Evolutionary conservation across 2,113 vertebrate genomes (phyloP).

Genomic region (Carlito syrichta): DNA sequence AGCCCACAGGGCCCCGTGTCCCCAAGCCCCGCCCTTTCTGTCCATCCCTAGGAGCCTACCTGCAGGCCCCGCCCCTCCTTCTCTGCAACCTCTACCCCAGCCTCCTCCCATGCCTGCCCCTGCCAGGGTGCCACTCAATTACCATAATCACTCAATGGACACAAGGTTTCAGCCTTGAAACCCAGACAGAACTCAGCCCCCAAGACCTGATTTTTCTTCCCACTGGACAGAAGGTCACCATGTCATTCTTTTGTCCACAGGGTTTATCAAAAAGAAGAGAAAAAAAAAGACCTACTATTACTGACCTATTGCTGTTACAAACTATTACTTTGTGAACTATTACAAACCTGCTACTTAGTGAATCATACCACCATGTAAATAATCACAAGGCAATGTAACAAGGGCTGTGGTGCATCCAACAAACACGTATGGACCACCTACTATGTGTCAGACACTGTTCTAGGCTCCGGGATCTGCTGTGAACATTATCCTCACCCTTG

Average conservation of each 20-base stretch:
- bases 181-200: not conserved
- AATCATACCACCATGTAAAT: not conserved
- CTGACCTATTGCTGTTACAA: too few relatives aligned
- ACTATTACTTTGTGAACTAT: not conserved
- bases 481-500: not conserved
- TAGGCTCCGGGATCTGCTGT: not conserved
- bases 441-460: not conserved
- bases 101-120: not conserved
- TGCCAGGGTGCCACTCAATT: not conserved
- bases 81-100: not conserved
- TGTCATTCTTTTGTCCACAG: not conserved
- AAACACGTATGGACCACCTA: not conserved
- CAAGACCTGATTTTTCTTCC: not conserved
- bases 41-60: not conserved
- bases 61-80: too few relatives aligned
- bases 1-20: not conserved
- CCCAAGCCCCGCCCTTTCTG: not conserved
- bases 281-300: too few relatives aligned
- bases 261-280: not conserved
- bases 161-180: not conserved
- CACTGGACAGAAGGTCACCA: not conserved
- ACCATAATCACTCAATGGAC: fast-evolving
- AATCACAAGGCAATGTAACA: not conserved
- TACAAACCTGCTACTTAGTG: too few relatives aligned
- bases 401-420: too few relatives aligned